phyloP scores from a whole-genome alignment of 2,113 vertebrate genomes.

The Pionites leucogaster region DNA sequence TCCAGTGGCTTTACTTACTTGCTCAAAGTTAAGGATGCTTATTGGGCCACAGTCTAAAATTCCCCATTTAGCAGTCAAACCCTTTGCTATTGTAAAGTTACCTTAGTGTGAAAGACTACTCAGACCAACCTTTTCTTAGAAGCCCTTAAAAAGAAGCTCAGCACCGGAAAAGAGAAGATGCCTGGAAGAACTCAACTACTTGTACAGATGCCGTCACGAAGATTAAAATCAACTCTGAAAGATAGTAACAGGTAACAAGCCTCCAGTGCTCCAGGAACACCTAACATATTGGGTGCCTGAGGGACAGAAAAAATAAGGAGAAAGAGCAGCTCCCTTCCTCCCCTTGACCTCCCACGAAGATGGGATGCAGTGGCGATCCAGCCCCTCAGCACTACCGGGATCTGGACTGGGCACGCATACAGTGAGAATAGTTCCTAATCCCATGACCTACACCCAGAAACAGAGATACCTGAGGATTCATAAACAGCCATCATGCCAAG shows the following conservation, averaged over 20 bases:
- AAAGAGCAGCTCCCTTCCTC: not conserved
- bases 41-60: not conserved
- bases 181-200: not conserved
- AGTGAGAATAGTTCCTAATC: not conserved
- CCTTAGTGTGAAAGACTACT: not conserved
- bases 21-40: not conserved
- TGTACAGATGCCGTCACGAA: not conserved
- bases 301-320: not conserved
- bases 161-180: not conserved
- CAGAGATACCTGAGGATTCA: not conserved
- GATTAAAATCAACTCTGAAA: not conserved
- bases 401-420: not conserved
- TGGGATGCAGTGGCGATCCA: not conserved
- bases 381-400: no score
- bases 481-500: not conserved
- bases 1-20: not conserved
- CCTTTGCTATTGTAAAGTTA: not conserved
- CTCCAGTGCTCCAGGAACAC: not conserved
- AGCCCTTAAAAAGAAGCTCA: not conserved
- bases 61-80: not conserved
- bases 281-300: not conserved
- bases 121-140: not conserved
- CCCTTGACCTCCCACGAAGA: not conserved
- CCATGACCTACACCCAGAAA: not conserved
- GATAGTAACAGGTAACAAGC: not conserved